Percentiles rank a stretch among this genome's conserved stretches.
phyloP scores from a whole-genome alignment of 2,113 vertebrate species.

The Tragelaphus imberbis region DNA sequence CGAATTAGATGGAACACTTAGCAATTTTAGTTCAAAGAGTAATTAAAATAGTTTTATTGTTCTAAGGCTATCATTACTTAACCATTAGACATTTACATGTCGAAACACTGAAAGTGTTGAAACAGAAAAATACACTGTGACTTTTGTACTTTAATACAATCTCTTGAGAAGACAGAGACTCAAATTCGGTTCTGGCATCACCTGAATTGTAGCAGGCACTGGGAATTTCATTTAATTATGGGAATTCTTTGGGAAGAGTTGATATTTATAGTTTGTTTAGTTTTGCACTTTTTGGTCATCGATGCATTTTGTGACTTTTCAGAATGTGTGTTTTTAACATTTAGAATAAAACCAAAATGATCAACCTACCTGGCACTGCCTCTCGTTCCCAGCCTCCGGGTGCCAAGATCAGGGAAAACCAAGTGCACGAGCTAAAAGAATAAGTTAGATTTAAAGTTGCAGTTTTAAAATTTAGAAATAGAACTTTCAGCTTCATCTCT shows the following conservation, averaged over 20 bases:
- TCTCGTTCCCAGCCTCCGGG: constrained; percentile 74
- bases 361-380: constrained; percentile 73
- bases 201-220: neutral
- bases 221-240: neutral
- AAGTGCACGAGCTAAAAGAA: constrained; percentile 68
- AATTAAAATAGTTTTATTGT: neutral
- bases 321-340: neutral
- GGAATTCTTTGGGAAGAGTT: neutral
- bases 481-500: neutral
- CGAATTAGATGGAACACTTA: neutral
- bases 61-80: neutral
- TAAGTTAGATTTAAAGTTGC: neutral
- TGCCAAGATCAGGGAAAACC: constrained; percentile 75
- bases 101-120: neutral
- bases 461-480: neutral
- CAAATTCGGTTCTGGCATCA: neutral
- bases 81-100: neutral
- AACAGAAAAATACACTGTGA: neutral
- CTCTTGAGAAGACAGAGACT: neutral
- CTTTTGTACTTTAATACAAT: neutral
- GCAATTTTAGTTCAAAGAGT: neutral
- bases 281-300: neutral
- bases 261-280: neutral
- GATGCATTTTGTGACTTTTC: neutral
- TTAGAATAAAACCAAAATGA: constrained; percentile 24